These are phyloP conservation scores for Poecilobothrus nobilitatus DNA, from an alignment of 2,888 invertebrate species.

Conservation along the genomic window DNA sequence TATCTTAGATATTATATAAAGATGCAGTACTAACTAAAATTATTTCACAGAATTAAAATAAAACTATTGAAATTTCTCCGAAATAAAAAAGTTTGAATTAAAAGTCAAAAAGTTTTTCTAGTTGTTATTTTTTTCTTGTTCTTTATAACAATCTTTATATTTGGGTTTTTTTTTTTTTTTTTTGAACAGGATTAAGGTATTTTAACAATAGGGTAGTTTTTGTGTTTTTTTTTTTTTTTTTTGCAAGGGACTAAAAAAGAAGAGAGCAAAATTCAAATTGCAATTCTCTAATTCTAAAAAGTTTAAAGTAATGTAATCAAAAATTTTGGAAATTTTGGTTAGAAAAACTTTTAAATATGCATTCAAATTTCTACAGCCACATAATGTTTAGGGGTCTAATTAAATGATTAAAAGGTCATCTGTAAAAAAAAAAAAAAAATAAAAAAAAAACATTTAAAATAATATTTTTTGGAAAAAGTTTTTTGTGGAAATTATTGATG, in stretches of 20 bases:
- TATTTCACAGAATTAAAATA: neutral
- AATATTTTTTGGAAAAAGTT: no score
- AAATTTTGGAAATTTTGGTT: neutral
- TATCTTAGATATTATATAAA: neutral
- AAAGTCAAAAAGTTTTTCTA: neutral
- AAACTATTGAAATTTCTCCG: neutral
- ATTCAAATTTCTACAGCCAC: neutral
- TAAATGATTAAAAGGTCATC: slow-evolving; percentile 2
- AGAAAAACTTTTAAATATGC: neutral
- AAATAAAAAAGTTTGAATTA: neutral
- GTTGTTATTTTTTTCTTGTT: neutral
- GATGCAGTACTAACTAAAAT: neutral
- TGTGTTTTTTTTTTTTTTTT: no score
- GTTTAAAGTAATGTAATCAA: slow-evolving; percentile 1
- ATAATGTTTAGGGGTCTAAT: neutral
- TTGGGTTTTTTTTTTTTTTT: neutral
- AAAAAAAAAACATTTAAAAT: no score
- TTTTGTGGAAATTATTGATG: no score
- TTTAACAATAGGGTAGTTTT: neutral
- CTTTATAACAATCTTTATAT: neutral
- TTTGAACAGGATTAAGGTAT: neutral
- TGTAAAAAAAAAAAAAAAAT: no score
- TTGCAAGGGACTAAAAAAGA: no score
- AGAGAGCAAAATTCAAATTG: neutral
- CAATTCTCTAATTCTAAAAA: neutral